phyloP scores from a whole-genome alignment of 2,797 vertebrate genomes.

The Pseudomugil tenellus region DNA sequence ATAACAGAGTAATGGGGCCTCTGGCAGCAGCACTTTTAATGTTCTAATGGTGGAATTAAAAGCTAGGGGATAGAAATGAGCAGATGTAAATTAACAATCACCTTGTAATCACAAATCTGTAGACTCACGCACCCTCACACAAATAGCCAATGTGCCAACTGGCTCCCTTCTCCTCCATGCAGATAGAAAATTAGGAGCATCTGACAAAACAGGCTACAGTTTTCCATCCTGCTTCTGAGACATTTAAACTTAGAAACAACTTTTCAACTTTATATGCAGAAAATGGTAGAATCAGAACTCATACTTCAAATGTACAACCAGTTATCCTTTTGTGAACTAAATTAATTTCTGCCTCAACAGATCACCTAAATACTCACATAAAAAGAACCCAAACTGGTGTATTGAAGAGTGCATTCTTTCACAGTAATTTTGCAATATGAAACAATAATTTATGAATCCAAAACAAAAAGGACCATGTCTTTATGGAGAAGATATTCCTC shows the following conservation, averaged over 20 bases:
- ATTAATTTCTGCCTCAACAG: not conserved
- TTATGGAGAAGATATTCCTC: not conserved
- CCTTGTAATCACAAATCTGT: constrained; percentile 55
- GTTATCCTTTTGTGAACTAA: not conserved
- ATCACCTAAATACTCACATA: not conserved
- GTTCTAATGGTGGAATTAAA: constrained; percentile 79
- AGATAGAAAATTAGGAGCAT: constrained; percentile 39
- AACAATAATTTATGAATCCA: not conserved
- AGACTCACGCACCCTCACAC: constrained; percentile 13
- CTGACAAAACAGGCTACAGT: constrained; percentile 46
- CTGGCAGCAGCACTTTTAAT: constrained; percentile 68
- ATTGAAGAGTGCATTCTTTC: too few species aligned
- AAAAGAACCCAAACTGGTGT: not conserved
- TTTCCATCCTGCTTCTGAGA: constrained; percentile 38
- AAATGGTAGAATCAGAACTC: not conserved
- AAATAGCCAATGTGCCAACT: constrained; percentile 45
- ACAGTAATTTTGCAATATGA: not conserved
- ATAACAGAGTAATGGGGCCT: constrained; percentile 73
- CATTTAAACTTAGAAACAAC: constrained; percentile 22
- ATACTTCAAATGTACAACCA: not conserved
- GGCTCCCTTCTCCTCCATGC: constrained; percentile 24
- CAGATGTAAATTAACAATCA: constrained; percentile 78
- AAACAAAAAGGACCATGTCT: not conserved
- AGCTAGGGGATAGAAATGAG: constrained; percentile 71
- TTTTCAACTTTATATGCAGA: constrained; percentile 8